Percentiles rank a stretch among this genome's conserved stretches.
phyloP scores from a whole-genome alignment of 2,113 vertebrate species.

The Misgurnus anguillicaudatus region DNA sequence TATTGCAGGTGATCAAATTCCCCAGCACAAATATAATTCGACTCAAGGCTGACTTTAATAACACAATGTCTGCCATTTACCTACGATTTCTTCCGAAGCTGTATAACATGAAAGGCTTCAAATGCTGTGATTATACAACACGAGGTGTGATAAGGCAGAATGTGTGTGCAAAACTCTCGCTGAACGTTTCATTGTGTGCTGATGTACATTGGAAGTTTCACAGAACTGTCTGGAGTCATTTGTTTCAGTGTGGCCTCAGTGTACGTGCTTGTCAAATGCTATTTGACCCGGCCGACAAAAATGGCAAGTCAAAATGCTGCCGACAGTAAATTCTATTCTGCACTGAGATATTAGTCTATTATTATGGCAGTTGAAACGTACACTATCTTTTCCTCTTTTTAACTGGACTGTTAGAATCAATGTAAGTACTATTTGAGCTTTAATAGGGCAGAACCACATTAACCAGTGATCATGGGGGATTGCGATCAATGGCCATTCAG shows the following conservation, averaged over 20 bases:
- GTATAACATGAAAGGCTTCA: conserved; percentile 32
- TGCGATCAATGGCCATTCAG: conserved; percentile 57
- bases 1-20: not conserved
- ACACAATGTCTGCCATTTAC: not conserved
- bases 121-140: conserved; percentile 20
- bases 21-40: not conserved
- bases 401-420: conserved; percentile 68
- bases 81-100: not conserved
- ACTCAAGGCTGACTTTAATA: not conserved
- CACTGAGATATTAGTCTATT: conserved; percentile 64
- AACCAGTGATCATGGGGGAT: conserved; percentile 60
- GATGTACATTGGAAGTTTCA: conserved; percentile 37
- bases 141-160: conserved; percentile 14
- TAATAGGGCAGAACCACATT: conserved; percentile 52
- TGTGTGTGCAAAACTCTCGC: conserved; percentile 24
- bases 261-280: conserved; percentile 63
- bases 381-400: conserved; percentile 56
- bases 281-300: conserved; percentile 55
- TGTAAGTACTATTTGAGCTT: conserved; percentile 66
- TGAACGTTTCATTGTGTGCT: conserved; percentile 20
- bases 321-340: conserved; percentile 62
- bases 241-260: conserved; percentile 62
- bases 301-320: conserved; percentile 28
- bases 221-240: conserved; percentile 61
- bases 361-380: conserved; percentile 61